These are phyloP conservation scores for Trisateles emortualis DNA, from an alignment of 2,888 invertebrate species.

Conservation along the genomic window DNA sequence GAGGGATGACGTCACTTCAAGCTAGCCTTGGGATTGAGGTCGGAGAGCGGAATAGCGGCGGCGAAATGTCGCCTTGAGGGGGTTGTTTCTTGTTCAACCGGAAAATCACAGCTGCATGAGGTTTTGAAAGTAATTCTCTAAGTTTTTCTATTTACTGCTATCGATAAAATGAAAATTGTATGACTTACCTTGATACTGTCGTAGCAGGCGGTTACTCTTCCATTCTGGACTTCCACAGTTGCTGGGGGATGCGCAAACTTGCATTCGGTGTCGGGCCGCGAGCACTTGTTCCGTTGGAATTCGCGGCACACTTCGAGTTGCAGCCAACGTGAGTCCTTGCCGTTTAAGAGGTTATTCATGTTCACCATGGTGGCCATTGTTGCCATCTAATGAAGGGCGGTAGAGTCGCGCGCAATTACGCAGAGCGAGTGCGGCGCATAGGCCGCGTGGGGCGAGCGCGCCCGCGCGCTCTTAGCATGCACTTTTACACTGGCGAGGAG, in stretches of 20 bases:
- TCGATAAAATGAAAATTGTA: conserved; percentile 1
- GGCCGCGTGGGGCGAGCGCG: conserved; percentile 78
- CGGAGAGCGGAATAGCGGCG: conserved; percentile 77
- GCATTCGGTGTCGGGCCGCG: conserved; percentile 99
- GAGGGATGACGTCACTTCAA: conserved; percentile 78
- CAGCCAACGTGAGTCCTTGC: conserved; percentile 99
- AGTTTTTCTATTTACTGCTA: conserved; percentile 1
- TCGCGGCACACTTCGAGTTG: conserved; percentile 99
- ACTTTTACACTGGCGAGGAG: conserved; percentile 66
- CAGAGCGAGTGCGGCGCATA: conserved; percentile 83
- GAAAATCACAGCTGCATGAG: conserved; percentile 61
- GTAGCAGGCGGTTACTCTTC: conserved; percentile 99
- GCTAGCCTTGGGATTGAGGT: conserved; percentile 83
- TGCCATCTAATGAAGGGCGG: conserved; percentile 69
- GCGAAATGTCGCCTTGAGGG: conserved; percentile 77
- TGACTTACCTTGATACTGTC: conserved; percentile 99
- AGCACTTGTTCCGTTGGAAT: conserved; percentile 99
- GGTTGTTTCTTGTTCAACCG: conserved; percentile 65
- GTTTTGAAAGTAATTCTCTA: conserved; percentile 44
- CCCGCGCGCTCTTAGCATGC: conserved; percentile 78
- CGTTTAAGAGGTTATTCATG: conserved; percentile 98
- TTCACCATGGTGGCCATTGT: conserved; percentile 96
- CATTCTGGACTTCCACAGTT: conserved; percentile 99
- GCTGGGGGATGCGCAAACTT: conserved; percentile 99
- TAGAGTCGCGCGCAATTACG: conserved; percentile 78